Base-by-base conservation (phyloP, 2,797 vertebrate genomes). In the Chelon labrosus region DNA sequence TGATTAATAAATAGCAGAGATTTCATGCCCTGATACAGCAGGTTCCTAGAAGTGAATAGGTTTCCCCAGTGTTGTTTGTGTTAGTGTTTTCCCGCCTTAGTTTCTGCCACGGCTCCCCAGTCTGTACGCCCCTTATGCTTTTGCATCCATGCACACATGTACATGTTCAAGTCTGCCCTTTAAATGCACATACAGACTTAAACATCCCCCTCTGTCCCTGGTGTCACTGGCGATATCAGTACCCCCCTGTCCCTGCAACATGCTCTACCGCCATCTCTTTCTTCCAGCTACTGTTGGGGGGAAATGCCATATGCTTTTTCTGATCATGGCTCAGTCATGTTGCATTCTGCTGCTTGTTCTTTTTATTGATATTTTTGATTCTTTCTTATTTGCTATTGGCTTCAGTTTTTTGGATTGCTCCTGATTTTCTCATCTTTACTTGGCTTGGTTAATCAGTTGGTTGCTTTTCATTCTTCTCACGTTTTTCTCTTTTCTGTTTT, bases 401-500 rank as follows among this genome's bases (percentile, higher is more conserved):
- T 91, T 92, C 82, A 7, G 87, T 91, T 91, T 88, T 90, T 91
- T 91, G 85, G 74, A 90, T 80, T 89, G 91, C 88, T 92, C 89
- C 89, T 93, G 80, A 82, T 94, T 93, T 91, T 92, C 80, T 92
- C 91, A 93, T 93, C 86, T 85, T 90, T 92, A 16, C 88, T 85
- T 90, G 90, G 89, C 91, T 91, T 89, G 84, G 87, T 90, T 91
- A 86, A 82, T 90, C 77, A 88, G 84, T 92, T 85, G 83, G 65
- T 90, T 92, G 91, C 91, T 93, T 91, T 92, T 92, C 90, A 92
- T 92, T 91, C 87, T 91, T 90, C 92, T 92, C 91, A 93, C 90
- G 77, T 92, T 92, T 91, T 91, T 93, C 90, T 92, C 90, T 93
- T 92, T 93, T 91, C 92, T 90, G 89, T 93, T 92, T 86, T 93